phyloP scores from a whole-genome alignment of 2,888 invertebrate genomes.

The Ophion ventricosus region DNA sequence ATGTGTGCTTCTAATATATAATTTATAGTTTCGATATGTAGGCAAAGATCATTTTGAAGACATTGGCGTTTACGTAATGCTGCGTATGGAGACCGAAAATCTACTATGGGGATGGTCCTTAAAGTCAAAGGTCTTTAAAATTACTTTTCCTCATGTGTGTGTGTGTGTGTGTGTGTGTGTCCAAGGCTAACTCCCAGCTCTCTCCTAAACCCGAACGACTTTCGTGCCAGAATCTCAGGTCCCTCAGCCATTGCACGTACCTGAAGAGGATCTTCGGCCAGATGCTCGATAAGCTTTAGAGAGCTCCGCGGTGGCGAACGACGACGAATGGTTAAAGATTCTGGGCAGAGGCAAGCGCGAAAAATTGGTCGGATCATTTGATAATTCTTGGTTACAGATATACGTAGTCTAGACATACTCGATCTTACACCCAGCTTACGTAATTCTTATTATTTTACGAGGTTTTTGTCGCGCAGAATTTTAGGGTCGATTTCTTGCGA shows the following conservation, averaged over 20 bases:
- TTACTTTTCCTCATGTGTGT: background rate
- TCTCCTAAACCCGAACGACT: conserved; percentile 49
- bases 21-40: background rate
- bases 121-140: too few species aligned
- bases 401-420: conserved; percentile 42
- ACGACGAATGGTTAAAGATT: conserved; percentile 35
- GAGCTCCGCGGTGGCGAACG: conserved; percentile 18
- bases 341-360: conserved; percentile 28
- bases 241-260: conserved; percentile 52
- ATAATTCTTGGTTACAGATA: conserved; percentile 38
- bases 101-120: too few species aligned
- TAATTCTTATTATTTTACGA: conserved; percentile 41
- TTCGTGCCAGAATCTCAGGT: conserved; percentile 49
- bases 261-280: conserved; percentile 55
- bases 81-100: too few species aligned
- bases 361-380: conserved; percentile 54
- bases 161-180: background rate
- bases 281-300: conserved; percentile 59
- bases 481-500: background rate
- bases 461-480: conserved; percentile 1
- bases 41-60: background rate
- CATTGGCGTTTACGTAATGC: too few species aligned
- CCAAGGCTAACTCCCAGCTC: conserved; percentile 51
- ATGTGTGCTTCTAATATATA: background rate
- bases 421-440: conserved; percentile 22